These are phyloP conservation scores for Pristionchus exspectatus DNA, from an alignment of 2,888 invertebrate species.

Conservation along the genomic window DNA sequence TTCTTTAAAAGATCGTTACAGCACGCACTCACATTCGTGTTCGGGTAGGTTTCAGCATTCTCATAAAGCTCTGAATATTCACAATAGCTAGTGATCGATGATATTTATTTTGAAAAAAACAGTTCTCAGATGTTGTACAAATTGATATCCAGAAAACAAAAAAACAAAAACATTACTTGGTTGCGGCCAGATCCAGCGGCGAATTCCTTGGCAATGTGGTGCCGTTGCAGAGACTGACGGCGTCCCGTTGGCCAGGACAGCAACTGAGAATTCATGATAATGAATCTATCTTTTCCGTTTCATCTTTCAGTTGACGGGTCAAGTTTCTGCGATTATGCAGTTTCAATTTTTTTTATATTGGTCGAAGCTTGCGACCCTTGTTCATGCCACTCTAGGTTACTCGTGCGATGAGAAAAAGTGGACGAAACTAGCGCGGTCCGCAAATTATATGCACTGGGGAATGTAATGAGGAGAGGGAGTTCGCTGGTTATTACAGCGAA, in stretches of 20 bases:
- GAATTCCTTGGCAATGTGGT: constrained; percentile 68
- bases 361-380: too few relatives aligned
- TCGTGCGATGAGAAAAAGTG: background rate
- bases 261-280: constrained; percentile 11
- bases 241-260: constrained; percentile 54
- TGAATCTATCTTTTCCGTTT: background rate
- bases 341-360: too few relatives aligned
- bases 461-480: constrained; percentile 6
- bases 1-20: too few relatives aligned
- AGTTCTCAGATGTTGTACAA: background rate
- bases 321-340: background rate
- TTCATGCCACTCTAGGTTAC: constrained; percentile 8
- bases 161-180: constrained; percentile 67
- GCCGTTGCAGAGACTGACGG: constrained; percentile 72
- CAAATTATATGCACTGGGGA: background rate
- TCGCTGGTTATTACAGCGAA: background rate
- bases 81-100: too few relatives aligned
- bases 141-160: background rate
- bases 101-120: too few relatives aligned
- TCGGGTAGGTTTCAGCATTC: background rate
- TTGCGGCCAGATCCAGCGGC: constrained; percentile 71
- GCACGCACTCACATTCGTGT: too few relatives aligned
- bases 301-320: background rate
- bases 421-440: background rate
- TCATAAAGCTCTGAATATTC: background rate